Percentiles rank a stretch among this genome's conserved stretches.
These are phyloP conservation scores for Atherinomorus stipes DNA, from an alignment of 2,113 vertebrate species.

Conservation along the genomic window DNA sequence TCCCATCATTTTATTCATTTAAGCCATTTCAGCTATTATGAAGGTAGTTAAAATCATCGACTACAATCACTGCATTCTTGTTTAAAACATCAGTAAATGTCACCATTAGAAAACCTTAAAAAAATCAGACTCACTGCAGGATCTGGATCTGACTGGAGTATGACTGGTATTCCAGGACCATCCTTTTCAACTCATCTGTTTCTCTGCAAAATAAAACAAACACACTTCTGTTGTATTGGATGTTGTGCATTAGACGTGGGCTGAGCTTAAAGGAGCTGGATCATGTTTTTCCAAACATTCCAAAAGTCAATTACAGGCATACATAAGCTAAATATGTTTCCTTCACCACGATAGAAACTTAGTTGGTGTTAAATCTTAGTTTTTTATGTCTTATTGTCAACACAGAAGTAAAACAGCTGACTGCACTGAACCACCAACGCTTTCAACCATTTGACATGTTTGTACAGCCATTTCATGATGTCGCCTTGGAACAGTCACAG, in stretches of 20 bases:
- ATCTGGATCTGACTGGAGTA: constrained; percentile 74
- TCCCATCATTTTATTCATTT: background rate
- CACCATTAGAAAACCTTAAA: background rate
- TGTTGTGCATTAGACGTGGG: background rate
- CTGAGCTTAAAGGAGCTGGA: no score
- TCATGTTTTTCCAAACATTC: no score
- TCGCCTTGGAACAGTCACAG: no score
- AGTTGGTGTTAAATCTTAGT: no score
- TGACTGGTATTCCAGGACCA: constrained; percentile 71
- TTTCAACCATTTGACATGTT: no score
- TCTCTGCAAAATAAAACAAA: constrained; percentile 66
- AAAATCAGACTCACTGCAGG: constrained; percentile 72
- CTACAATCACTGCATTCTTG: background rate
- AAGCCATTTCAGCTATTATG: background rate
- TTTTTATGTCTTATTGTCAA: no score
- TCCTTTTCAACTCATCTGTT: constrained; percentile 60
- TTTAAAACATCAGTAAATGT: background rate
- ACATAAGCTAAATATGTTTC: no score
- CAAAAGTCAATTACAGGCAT: no score
- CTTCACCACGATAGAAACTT: no score
- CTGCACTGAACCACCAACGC: no score
- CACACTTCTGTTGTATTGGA: background rate
- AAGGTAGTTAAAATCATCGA: accelerated
- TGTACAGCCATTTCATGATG: no score
- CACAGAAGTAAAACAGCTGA: no score